Conservation (phyloP, 2,888 invertebrate genomes). For the Acrobasis suavella region DNA sequence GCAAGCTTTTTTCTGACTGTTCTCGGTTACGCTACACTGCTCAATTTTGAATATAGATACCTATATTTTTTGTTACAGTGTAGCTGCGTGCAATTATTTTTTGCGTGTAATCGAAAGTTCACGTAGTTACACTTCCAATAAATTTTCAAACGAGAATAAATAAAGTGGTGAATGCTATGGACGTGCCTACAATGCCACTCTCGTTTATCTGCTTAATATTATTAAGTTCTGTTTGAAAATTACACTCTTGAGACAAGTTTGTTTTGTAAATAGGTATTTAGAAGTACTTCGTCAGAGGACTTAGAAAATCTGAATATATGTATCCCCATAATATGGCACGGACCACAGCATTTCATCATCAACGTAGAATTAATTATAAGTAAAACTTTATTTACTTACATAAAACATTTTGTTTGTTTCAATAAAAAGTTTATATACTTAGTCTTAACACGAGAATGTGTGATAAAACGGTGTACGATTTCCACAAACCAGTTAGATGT, state of each 20-base stretch:
- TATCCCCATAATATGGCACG: too few species aligned
- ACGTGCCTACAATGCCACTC: neutral
- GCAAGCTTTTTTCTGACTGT: slow-evolving; percentile 30
- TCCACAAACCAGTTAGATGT: neutral
- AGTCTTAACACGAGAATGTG: neutral
- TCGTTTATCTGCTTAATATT: neutral
- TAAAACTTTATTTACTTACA: too few species aligned
- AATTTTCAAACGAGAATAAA: neutral
- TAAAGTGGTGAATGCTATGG: neutral
- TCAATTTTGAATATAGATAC: slow-evolving; percentile 34
- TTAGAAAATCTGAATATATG: too few species aligned
- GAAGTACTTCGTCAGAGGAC: too few species aligned
- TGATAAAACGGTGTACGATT: neutral
- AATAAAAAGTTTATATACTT: too few species aligned
- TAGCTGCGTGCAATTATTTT: slow-evolving; percentile 26
- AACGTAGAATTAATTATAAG: too few species aligned
- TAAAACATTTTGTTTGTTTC: too few species aligned
- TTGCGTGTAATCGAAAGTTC: slow-evolving; percentile 27
- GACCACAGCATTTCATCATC: too few species aligned
- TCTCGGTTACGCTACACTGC: slow-evolving; percentile 42
- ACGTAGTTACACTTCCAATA: neutral
- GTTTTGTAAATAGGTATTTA: too few species aligned
- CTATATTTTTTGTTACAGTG: slow-evolving; percentile 23
- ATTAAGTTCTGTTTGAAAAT: too few species aligned
- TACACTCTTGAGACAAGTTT: too few species aligned